Conservation (phyloP, 1,140 invertebrate genomes). For the Chelonus insularis region DNA sequence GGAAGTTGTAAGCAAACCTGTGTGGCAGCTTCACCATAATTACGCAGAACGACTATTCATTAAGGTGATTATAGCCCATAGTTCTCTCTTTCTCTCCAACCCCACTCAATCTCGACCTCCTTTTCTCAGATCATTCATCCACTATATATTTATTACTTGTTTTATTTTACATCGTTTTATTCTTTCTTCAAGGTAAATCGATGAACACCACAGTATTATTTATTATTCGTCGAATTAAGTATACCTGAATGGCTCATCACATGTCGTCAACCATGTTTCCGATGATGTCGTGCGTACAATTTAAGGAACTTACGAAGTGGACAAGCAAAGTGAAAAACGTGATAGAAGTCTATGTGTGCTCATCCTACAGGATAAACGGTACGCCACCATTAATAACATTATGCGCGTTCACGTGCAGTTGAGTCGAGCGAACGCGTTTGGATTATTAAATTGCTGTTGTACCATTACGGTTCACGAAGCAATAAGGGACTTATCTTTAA, state of each 20-base stretch:
- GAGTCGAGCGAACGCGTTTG: constrained; percentile 19
- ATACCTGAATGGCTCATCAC: too few relatives aligned
- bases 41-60: constrained; percentile 28
- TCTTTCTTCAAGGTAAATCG: background rate
- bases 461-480: constrained; percentile 18
- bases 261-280: too few relatives aligned
- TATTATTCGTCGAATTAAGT: too few relatives aligned
- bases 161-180: background rate
- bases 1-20: background rate
- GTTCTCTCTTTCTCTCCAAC: background rate
- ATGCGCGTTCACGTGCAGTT: constrained; percentile 20
- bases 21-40: constrained; percentile 31
- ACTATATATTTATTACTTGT: too few relatives aligned
- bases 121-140: too few relatives aligned
- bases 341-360: background rate
- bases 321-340: background rate
- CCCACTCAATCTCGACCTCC: background rate
- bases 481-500: constrained; percentile 16
- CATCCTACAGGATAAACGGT: constrained; percentile 20
- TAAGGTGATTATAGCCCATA: constrained; percentile 23
- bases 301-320: background rate
- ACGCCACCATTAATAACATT: constrained; percentile 21
- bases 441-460: constrained; percentile 23
- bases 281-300: background rate
- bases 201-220: too few relatives aligned